Percentiles rank a stretch among this genome's conserved stretches.
These are phyloP conservation scores for Lutraria lutraria DNA, from an alignment of 2,888 invertebrate genomes.

Conservation along the genomic window DNA sequence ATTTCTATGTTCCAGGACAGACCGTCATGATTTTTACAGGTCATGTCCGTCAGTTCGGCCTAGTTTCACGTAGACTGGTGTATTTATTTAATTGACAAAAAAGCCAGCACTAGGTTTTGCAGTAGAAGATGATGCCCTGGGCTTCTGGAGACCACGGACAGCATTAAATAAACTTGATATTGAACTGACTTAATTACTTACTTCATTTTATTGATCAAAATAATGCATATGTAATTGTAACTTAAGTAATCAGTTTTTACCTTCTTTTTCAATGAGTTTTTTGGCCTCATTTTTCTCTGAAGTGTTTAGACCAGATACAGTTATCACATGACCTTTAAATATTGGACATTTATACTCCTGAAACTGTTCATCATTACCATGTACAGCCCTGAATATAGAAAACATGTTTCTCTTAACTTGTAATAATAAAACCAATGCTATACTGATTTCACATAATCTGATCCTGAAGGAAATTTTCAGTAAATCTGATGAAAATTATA, in stretches of 20 bases:
- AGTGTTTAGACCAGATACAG: constrained; percentile 91
- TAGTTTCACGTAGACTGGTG: too few species aligned
- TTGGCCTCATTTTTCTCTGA: constrained; percentile 90
- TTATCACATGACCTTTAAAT: constrained; percentile 93
- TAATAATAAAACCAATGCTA: neutral
- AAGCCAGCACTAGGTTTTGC: too few species aligned
- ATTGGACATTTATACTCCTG: constrained; percentile 90
- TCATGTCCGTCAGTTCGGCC: too few species aligned
- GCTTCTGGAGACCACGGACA: too few species aligned
- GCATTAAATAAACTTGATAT: too few species aligned
- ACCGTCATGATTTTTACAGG: too few species aligned
- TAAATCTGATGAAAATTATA: neutral
- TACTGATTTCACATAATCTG: neutral
- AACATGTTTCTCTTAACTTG: neutral
- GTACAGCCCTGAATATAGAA: constrained; percentile 73
- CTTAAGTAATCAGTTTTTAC: constrained; percentile 87
- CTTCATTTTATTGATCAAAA: too few species aligned
- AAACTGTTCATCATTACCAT: constrained; percentile 88
- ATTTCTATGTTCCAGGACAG: too few species aligned
- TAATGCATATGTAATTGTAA: neutral
- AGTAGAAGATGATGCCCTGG: too few species aligned
- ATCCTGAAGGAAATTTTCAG: neutral
- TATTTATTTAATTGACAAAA: too few species aligned
- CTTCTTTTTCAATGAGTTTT: constrained; percentile 91
- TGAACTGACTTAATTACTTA: too few species aligned